A percentile compares a stretch with the other conserved stretches of the same genome.
Conservation (phyloP, 1,140 invertebrate genomes). For the Augochlora pura region DNA sequence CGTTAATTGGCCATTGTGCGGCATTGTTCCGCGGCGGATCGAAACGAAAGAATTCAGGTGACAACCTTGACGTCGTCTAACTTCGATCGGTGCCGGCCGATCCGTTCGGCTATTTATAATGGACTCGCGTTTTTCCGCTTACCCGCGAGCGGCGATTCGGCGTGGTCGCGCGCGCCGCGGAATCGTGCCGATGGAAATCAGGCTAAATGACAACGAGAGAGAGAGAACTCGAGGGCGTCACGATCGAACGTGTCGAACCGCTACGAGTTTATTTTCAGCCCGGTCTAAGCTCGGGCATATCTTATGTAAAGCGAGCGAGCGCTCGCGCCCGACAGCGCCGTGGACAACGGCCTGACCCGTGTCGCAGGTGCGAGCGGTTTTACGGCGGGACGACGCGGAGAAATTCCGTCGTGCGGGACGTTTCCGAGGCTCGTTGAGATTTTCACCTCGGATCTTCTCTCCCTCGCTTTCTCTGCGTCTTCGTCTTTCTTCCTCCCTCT, state of each 20-base stretch:
- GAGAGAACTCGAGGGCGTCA: no score
- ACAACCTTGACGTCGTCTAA: neutral
- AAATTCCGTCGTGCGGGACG: neutral
- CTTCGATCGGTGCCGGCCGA: neutral
- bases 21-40: neutral
- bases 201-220: conserved; percentile 54
- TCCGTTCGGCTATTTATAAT: neutral
- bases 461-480: no score
- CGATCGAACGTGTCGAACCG: conserved; percentile 61
- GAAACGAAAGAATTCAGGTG: neutral
- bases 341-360: conserved; percentile 52
- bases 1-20: neutral
- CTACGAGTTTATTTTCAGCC: conserved; percentile 63
- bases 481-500: no score
- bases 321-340: no score
- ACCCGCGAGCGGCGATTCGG: neutral
- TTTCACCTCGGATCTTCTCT: neutral
- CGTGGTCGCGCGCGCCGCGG: conserved; percentile 10
- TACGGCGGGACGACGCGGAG: conserved; percentile 18
- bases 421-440: neutral
- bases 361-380: conserved; percentile 53
- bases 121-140: neutral
- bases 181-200: conserved; percentile 57
- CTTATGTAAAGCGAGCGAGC: conserved; percentile 62
- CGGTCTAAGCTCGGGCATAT: conserved; percentile 60